Evolutionary conservation across 2,113 vertebrate species (phyloP).

Genomic region (Manacus vitellinus): DNA sequence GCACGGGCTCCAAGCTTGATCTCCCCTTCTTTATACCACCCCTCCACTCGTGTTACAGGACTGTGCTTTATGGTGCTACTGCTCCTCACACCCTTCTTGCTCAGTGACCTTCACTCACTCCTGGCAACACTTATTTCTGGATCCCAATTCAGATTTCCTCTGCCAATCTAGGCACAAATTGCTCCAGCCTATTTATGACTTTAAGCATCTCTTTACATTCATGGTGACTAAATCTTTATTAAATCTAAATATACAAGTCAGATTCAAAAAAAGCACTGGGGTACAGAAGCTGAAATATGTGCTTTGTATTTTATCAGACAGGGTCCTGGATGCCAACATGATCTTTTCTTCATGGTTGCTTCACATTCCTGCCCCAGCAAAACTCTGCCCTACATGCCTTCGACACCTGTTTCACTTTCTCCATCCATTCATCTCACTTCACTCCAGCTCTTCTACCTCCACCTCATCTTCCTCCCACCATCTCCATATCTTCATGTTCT

Average conservation of each 20-base stretch:
- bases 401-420: background rate
- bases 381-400: background rate
- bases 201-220: background rate
- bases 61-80: rapidly evolving
- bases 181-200: background rate
- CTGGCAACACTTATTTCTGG: rapidly evolving
- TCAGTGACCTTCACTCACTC: rapidly evolving
- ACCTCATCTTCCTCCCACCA: background rate
- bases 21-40: rapidly evolving
- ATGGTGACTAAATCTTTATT: background rate
- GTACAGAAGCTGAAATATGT: background rate
- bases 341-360: background rate
- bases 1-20: rapidly evolving
- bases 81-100: background rate
- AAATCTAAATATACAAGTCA: background rate
- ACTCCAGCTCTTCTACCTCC: background rate
- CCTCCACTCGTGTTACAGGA: rapidly evolving
- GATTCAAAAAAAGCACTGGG: background rate
- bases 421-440: background rate
- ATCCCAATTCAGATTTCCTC: background rate
- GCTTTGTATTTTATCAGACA: background rate
- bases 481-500: background rate
- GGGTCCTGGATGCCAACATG: background rate
- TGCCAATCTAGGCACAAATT: background rate
- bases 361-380: background rate